These are phyloP conservation scores for Cryptoblepharus egeriae DNA, from an alignment of 2,797 vertebrate genomes.

Conservation along the genomic window DNA sequence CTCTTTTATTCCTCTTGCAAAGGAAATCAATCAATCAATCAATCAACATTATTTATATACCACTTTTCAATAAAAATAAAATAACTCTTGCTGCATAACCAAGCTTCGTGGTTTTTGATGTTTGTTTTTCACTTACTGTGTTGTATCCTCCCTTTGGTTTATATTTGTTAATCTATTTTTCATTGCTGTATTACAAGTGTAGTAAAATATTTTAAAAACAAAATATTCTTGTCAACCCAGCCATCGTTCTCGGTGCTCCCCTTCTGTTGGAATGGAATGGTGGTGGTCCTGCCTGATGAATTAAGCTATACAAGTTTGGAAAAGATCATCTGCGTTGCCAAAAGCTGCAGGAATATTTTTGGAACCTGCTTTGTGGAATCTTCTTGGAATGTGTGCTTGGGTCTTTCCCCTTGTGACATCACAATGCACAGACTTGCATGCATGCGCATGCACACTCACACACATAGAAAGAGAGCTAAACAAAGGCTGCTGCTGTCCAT, in stretches of 20 bases:
- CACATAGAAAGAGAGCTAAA: constrained; percentile 16
- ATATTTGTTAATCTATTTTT: too few relatives aligned
- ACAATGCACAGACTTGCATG: neutral
- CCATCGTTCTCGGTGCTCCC: neutral
- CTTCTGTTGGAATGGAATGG: neutral
- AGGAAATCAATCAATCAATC: too few relatives aligned
- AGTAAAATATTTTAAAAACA: too few relatives aligned
- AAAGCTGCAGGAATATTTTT: constrained; percentile 38
- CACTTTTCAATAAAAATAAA: constrained; percentile 45
- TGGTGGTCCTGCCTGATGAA: constrained; percentile 6
- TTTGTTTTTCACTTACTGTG: too few relatives aligned
- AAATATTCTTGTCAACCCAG: neutral
- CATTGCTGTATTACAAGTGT: too few relatives aligned
- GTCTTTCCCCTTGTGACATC: constrained; percentile 36
- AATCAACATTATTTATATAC: too few relatives aligned
- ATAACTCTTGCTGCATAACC: neutral
- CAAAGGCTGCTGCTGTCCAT: constrained; percentile 45
- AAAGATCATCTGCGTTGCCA: constrained; percentile 13
- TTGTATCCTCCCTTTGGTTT: too few relatives aligned
- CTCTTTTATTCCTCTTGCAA: neutral
- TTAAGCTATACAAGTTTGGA: constrained; percentile 8
- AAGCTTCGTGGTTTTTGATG: constrained; percentile 10
- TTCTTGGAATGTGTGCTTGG: constrained; percentile 21
- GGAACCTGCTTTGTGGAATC: constrained; percentile 49
- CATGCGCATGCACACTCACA: constrained; percentile 6